These are phyloP conservation scores for Motacilla alba DNA, from an alignment of 2,113 vertebrate species.

Conservation along the genomic window DNA sequence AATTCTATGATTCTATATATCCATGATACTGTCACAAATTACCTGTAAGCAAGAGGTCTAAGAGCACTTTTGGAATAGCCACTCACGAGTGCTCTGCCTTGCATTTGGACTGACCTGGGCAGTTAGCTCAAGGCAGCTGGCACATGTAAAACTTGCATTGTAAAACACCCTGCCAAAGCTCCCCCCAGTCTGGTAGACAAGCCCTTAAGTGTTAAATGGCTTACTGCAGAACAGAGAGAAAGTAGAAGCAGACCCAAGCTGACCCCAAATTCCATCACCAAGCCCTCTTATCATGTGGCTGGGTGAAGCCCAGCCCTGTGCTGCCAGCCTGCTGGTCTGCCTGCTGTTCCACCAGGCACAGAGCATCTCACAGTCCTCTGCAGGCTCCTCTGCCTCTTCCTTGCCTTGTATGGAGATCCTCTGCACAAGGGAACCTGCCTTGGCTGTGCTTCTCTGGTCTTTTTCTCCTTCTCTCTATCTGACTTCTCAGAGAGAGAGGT, in stretches of 20 bases:
- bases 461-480: not conserved
- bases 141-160: not conserved
- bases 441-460: not conserved
- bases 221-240: not conserved
- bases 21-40: not conserved
- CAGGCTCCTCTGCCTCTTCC: not conserved
- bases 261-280: not conserved
- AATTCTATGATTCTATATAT: not conserved
- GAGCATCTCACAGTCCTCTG: not conserved
- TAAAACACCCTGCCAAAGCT: not conserved
- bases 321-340: not conserved
- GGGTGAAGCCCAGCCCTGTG: not conserved
- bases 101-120: not conserved
- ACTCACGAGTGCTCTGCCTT: not conserved
- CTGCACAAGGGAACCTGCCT: not conserved
- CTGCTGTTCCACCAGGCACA: not conserved
- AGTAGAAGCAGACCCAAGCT: not conserved
- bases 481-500: not conserved
- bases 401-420: conserved; percentile 33
- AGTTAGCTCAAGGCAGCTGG: not conserved
- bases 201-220: not conserved
- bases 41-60: not conserved
- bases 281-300: not conserved
- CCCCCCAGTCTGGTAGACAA: not conserved
- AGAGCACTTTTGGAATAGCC: not conserved